Base-by-base conservation (phyloP, 2,113 vertebrate species). In the Pleuronectes platessa region DNA sequence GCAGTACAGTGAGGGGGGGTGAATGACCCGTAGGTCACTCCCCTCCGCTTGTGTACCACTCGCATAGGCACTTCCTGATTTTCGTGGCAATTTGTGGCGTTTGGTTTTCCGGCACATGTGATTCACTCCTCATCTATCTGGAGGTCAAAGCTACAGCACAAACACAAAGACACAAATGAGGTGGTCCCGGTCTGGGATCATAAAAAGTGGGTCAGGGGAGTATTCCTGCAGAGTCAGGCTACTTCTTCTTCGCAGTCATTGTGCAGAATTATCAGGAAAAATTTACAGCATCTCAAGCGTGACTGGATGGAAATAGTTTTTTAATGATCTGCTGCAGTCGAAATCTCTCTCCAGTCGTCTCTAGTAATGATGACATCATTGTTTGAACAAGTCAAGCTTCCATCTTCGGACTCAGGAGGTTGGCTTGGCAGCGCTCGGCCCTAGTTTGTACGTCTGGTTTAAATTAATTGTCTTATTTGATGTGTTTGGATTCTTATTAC, bases 131-230 rank as follows among this genome's bases (percentile, higher is more conserved):
- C 58, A 17, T 68, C 65, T 58, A 65, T 59, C 26, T 74, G 42
- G 79, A 87, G 77, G 81, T 91, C 71, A 83, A 77, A 83, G 45
- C 69, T 42, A 13, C 40, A 42, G 40, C 68, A 72, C 82, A 53
- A 56, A 79, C 63, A 76, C 37, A 71, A 18, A 55, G 63, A 79
- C 63, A 76, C 37, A 71, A 18, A 55, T 60, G 51, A 80, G 83
- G 79, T 76, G 71, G 76, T 76, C 68, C 49, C 37, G 64, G 71
- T 86, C 53, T 79, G 60, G 71, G 76, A 78, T 89, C 62, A 24
- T 81, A 86, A 77, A 84, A 88, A 89, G 40, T 84, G 61, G 81
- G 88, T 85, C 74, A 86, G 1, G 51, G 58, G 73, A 70, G 73
- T 81, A 78, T 85, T 42, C 10, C 74, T 56, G 54, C n/a, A 26